A percentile compares a stretch with the other conserved stretches of the same genome.
Conservation (phyloP, 2,113 vertebrate genomes). For the Podarcis raffonei region DNA sequence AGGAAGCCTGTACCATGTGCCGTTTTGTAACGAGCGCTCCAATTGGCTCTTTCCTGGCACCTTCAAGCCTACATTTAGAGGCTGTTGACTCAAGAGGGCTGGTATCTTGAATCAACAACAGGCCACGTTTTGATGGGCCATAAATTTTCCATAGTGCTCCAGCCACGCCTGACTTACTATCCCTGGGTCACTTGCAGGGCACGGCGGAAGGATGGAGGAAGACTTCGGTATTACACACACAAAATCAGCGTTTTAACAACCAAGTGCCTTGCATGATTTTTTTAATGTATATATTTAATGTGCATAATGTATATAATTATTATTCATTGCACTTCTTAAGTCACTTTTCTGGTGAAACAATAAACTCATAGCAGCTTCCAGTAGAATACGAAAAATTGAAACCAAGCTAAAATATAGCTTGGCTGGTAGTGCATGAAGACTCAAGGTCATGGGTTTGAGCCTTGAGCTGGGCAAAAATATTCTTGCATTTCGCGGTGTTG, state of each 20-base stretch:
- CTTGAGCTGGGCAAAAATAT: too few species aligned
- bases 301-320: not conserved
- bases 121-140: not conserved
- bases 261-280: too few species aligned
- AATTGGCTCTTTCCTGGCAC: not conserved
- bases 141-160: not conserved
- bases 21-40: not conserved
- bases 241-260: not conserved
- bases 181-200: not conserved
- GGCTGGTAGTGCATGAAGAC: too few species aligned
- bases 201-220: not conserved
- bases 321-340: too few species aligned
- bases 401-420: too few species aligned
- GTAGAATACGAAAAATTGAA: too few species aligned
- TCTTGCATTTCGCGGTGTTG: too few species aligned
- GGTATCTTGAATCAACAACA: slow-evolving; percentile 6
- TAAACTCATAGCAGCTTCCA: too few species aligned
- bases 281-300: too few species aligned
- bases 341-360: too few species aligned
- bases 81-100: slow-evolving; percentile 14
- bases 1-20: not conserved
- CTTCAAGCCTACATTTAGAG: not conserved
- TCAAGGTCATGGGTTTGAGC: too few species aligned
- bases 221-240: too few species aligned
- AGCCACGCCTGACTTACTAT: not conserved